Conservation (phyloP, 2,113 vertebrate genomes). For the Pterocles gutturalis region DNA sequence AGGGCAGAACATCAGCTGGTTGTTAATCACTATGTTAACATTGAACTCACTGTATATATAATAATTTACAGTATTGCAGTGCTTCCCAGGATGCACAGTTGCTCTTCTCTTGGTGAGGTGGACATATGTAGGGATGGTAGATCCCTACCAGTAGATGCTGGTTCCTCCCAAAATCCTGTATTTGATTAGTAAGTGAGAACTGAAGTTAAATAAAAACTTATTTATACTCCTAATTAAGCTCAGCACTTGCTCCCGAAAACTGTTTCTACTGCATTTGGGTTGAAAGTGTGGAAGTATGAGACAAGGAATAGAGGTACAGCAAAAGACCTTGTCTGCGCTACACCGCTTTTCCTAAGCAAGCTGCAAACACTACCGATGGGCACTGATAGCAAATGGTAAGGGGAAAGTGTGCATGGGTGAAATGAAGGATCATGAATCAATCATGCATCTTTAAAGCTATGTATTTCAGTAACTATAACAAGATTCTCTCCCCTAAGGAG, state of each 20-base stretch:
- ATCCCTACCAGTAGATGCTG: too few species aligned
- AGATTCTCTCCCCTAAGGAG: not conserved
- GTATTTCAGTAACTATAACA: not conserved
- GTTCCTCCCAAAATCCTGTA: not conserved
- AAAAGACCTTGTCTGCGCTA: not conserved
- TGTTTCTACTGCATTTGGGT: not conserved
- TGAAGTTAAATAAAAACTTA: not conserved
- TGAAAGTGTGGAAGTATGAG: not conserved
- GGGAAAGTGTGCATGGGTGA: accelerated
- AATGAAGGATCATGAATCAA: not conserved
- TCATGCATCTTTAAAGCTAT: not conserved
- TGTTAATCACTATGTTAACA: not conserved
- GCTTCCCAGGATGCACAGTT: not conserved
- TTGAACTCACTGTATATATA: accelerated
- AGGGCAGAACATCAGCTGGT: not conserved
- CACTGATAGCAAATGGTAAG: accelerated
- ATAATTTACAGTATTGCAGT: not conserved
- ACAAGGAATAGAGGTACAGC: not conserved
- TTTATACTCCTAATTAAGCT: not conserved
- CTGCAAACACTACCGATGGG: not conserved
- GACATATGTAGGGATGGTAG: not conserved
- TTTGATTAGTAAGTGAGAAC: not conserved
- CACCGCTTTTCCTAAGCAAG: accelerated
- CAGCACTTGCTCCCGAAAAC: not conserved
- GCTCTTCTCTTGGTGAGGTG: not conserved